Evolutionary conservation across 2,113 vertebrate species (phyloP), one percentile per base, ranked within the genome.

Genomic region (Pipa parva): DNA sequence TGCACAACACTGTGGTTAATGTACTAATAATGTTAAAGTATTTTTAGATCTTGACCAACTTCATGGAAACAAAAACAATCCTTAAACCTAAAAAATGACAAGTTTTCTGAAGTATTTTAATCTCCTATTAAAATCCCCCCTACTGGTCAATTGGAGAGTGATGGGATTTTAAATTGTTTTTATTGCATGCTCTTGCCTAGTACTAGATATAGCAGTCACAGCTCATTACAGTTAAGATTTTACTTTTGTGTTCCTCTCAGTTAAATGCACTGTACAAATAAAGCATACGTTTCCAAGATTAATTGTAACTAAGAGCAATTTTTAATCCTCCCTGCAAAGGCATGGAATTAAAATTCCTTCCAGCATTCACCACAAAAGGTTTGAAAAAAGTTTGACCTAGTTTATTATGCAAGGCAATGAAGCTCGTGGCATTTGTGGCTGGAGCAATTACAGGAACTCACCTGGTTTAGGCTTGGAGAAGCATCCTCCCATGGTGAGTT

Each of bases 401-500:
- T 71, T 79, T 64, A 51, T 18, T 57, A 7, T 22, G 25, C 21
- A 12, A 28, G 22, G 58, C 33, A 22, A 33, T 25, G 64, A 42
- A 48, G 64, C 56, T 66, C 72, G 71, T 70, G 65, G 52, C 70
- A 64, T 71, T 65, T 63, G 39, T 4, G 39, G 70, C 73, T 72
- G 59, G 12, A 52, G 74, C 18, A 52, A 67, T 15, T 73, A 52
- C 48, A 58, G 27, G 52, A 39, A 25, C 58, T 89, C 83, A 94
- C 96, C 96, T 97, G 94, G 91, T 80, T 99, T 99, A 78, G 94
- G 91, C 85, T 97, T 98, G 82, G 96, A 97, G 90, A 98, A 94
- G 83, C 97, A 99, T 89, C 95, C 92, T 81, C 97, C 97, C 97
- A 98, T 99, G 87, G 77, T 85, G 87, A 74, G 81, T 78, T 75